A percentile compares a stretch with the other conserved stretches of the same genome.
Evolutionary conservation across 2,113 vertebrate species (phyloP).

Genomic region (Dasyornis broadbenti): DNA sequence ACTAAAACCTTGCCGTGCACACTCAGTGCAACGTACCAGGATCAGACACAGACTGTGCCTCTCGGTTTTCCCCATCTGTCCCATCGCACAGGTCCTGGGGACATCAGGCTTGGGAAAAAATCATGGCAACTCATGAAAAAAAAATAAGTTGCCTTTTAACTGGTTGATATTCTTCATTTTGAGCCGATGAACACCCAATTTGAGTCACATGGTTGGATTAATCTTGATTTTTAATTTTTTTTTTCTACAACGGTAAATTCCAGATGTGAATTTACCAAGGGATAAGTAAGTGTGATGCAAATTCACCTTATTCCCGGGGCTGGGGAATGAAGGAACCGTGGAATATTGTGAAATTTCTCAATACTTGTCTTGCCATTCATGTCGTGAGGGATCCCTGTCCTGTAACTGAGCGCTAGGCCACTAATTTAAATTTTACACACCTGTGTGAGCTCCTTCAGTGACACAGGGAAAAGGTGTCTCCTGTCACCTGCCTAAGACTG

Average conservation of each 20-base stretch:
- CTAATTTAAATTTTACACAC: neutral
- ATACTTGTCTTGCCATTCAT: fast-evolving
- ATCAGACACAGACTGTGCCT: fast-evolving
- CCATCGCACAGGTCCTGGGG: neutral
- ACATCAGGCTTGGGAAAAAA: neutral
- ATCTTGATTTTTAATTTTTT: neutral
- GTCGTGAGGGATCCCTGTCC: neutral
- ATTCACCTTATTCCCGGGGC: neutral
- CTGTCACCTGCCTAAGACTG: neutral
- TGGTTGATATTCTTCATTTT: neutral
- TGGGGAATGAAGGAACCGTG: neutral
- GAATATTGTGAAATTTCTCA: neutral
- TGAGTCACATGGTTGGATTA: neutral
- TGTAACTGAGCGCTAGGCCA: fast-evolving
- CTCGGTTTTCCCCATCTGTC: fast-evolving
- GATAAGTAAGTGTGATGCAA: neutral
- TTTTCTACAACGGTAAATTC: neutral
- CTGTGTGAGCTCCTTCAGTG: fast-evolving
- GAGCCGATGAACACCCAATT: neutral
- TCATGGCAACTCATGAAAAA: neutral
- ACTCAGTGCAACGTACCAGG: no score
- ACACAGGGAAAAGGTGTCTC: neutral
- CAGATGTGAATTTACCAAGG: neutral
- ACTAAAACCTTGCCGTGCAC: neutral
- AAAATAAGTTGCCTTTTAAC: neutral